phyloP scores from a whole-genome alignment of 64 coral and sea anemone genomes.

The Actinia tenebrosa region DNA sequence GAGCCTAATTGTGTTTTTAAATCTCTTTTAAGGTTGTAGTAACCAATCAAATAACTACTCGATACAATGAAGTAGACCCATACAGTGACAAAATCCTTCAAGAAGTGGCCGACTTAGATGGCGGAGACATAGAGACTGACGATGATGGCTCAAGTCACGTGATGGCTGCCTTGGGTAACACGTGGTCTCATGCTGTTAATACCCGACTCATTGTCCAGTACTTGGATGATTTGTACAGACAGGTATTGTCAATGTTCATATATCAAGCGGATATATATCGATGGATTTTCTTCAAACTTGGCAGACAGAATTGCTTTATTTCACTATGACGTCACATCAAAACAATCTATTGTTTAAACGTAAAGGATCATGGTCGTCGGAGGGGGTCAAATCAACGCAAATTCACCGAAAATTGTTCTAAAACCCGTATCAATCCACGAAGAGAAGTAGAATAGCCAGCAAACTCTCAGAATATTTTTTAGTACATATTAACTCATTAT shows the following conservation, averaged over 20 bases:
- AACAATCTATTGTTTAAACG: too few relatives aligned
- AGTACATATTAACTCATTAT: too few relatives aligned
- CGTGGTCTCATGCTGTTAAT: slow-evolving; percentile 96
- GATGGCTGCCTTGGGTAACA: slow-evolving; percentile 91
- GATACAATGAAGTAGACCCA: slow-evolving; percentile 9
- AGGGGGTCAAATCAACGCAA: too few relatives aligned
- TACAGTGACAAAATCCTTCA: not conserved
- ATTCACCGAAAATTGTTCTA: too few relatives aligned
- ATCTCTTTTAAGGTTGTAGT: slow-evolving; percentile 63
- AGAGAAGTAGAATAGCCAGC: too few relatives aligned
- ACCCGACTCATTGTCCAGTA: slow-evolving; percentile 82
- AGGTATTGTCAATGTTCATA: slow-evolving; percentile 37
- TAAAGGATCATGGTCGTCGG: too few relatives aligned
- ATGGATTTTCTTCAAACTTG: too few relatives aligned
- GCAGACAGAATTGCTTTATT: too few relatives aligned
- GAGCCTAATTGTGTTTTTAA: not conserved
- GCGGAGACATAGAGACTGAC: slow-evolving; percentile 46
- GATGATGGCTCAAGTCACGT: slow-evolving; percentile 69
- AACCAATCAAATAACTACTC: slow-evolving; percentile 92
- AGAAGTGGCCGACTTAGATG: slow-evolving; percentile 37
- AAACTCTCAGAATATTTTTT: too few relatives aligned
- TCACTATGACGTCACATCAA: too few relatives aligned
- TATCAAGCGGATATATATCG: too few relatives aligned
- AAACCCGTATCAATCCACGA: too few relatives aligned
- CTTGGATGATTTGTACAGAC: slow-evolving; percentile 67